Evolutionary conservation across 2,888 invertebrate species (phyloP), one percentile per base, ranked within the genome.

Genomic region (Rhabditoides inermis): DNA sequence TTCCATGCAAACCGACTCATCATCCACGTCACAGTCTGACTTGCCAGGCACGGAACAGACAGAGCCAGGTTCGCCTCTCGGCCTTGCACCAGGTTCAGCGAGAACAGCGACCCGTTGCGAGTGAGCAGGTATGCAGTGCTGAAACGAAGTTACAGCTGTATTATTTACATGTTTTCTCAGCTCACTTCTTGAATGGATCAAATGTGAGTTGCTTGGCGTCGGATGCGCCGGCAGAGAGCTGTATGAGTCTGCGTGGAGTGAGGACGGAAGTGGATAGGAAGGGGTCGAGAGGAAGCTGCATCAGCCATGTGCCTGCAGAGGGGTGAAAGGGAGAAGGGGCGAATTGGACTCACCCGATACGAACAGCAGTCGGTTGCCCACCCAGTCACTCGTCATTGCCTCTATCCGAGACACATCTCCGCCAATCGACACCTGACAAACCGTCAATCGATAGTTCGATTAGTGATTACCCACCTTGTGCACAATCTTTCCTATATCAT

Each of bases 301-400:
- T 42, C n/a, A 65, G 30, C 20, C 60, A 57, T 4, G 61, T 61
- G 42, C 65, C 64, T 12, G 57, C 64, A 20, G 32, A 32, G 15
- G 10, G 7, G 32, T 15, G 32, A 15, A 32, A 32, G 7, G 32
- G 32, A n/a, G n/a, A n/a, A n/a, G 23, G 12, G 6, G 27, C 25
- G 18, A 44, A 44, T 25, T 25, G 20, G 52, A 48, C 6, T 51
- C 56, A 23, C 62, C 65, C 2, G 64, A 54, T 0, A 75, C 69
- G 26, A 75, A 60, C 6, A 74, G 50, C 7, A 74, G 55, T 2
- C 74, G 61, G 53, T 75, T 69, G 3, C 69, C 73, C 7, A 74
- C 70, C 74, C 74, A 74, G 53, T 74, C 74, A 23, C 68, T 67
- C 3, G 74, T 67, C 70, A 74, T 73, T 18, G 73, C 72, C 35